A percentile compares a stretch with the other conserved stretches of the same genome.
Conservation (phyloP, 2,888 invertebrate genomes). For the Xestia xanthographa region DNA sequence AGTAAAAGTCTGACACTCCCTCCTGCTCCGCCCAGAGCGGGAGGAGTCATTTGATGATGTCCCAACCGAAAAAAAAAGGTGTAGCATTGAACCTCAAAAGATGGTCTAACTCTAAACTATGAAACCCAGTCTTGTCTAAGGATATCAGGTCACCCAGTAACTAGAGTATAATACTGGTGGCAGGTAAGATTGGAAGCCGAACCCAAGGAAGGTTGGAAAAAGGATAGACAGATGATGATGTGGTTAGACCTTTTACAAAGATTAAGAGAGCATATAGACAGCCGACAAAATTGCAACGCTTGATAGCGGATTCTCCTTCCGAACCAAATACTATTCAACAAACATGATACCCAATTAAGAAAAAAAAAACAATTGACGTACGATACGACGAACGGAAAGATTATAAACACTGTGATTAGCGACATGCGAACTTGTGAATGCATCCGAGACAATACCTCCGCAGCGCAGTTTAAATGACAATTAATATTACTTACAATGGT, state of each 20-base stretch:
- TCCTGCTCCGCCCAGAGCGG: too few species aligned
- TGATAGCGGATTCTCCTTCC: slow-evolving; percentile 15
- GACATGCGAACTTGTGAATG: slow-evolving; percentile 31
- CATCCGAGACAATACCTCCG: slow-evolving; percentile 17
- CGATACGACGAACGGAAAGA: slow-evolving; percentile 8
- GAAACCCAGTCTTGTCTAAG: neutral
- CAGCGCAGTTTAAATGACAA: neutral
- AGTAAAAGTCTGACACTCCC: too few species aligned
- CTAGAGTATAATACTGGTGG: neutral
- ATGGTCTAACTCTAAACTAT: neutral
- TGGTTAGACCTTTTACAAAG: neutral
- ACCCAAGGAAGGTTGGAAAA: neutral
- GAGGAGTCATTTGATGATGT: too few species aligned
- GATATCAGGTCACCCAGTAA: neutral
- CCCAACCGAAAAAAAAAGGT: too few species aligned
- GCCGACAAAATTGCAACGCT: neutral
- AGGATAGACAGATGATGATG: neutral
- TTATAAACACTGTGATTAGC: slow-evolving; percentile 26
- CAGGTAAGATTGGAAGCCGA: neutral
- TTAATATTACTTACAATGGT: too few species aligned
- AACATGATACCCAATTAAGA: slow-evolving; percentile 29
- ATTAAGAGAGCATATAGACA: neutral
- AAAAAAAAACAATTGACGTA: neutral
- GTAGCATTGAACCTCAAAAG: too few species aligned
- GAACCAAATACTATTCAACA: neutral